phyloP scores from a whole-genome alignment of 2,113 vertebrate genomes.

The Charadrius vociferus region DNA sequence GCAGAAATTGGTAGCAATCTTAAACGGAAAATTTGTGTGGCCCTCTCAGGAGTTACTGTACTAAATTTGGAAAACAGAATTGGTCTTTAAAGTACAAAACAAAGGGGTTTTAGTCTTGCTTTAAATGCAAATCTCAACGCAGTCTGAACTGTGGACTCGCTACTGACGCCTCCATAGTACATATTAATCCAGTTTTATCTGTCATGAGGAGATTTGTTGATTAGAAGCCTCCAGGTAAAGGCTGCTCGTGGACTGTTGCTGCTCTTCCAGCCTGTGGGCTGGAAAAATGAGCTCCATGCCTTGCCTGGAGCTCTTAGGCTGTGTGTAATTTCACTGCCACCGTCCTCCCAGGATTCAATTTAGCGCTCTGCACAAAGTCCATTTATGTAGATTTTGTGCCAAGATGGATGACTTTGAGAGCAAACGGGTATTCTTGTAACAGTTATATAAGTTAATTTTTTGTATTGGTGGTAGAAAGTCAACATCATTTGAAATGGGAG shows the following conservation, averaged over 20 bases:
- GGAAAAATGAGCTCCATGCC: conserved; percentile 32
- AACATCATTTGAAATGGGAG: not conserved
- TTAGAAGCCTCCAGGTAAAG: conserved; percentile 48
- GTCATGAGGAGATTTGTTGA: conserved; percentile 50
- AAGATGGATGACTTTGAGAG: not conserved
- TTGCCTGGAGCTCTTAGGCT: conserved; percentile 14
- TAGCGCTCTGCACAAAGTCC: not conserved
- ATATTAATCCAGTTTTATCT: conserved; percentile 50
- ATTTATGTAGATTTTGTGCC: not conserved
- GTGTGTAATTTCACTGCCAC: not conserved
- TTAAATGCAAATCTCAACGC: not conserved
- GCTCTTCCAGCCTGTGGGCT: conserved; percentile 38
- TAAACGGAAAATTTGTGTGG: not conserved
- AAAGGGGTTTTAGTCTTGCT: conserved; percentile 14
- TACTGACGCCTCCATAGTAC: not conserved
- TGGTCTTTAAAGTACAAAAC: not conserved
- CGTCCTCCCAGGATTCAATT: not conserved
- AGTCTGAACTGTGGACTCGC: not conserved
- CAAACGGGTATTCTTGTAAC: not conserved
- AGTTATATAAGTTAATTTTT: not conserved
- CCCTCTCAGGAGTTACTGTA: not conserved
- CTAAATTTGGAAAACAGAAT: not conserved
- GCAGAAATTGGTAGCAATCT: not conserved
- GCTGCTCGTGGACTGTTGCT: not conserved
- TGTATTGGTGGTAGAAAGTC: not conserved